Base-by-base conservation (phyloP, 2,113 vertebrate species). In the Cephalopholis sonnerati region DNA sequence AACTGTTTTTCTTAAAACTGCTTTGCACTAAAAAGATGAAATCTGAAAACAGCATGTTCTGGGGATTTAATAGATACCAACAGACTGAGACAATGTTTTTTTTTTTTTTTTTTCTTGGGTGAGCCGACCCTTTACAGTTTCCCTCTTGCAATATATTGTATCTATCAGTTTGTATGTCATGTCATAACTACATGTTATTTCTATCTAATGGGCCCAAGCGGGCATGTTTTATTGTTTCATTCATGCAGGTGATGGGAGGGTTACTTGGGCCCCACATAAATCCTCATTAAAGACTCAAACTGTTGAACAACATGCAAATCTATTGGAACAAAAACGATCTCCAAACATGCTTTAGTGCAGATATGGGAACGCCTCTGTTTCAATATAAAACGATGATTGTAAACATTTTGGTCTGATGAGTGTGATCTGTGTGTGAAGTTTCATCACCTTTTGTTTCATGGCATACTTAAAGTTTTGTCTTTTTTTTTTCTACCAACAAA, bases 361-460 rank as follows among this genome's bases (percentile, higher is more conserved):
- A 25, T 68, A 44, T 70, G 22, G 17, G 25, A 50, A 44, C 61
- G 54, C 53, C 3, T 39, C 5, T 24, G 24, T 66, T 79, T 62
- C n/a, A 59, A 5, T 36, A 18, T 75, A 50, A 84, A 78, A 46
- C 36, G 29, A 41, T 22, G 27, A 65, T 53, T 69, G 61, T 74
- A 46, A 75, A 44, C 61, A 41, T 71, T 77, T 61, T 81, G 61
- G 44, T 88, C 50, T 50, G 48, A 72, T 44, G 5, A 32, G 25
- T 76, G 65, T 82, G 79, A 75, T 80, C 57, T 78, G 4, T 76
- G 83, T 78, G 36, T 83, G 57, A 78, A 64, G 44, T 83, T 59
- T 55, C 48, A 63, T 85, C 59, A 64, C 59, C 11, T 80, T 2
- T 81, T 67, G 44, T 74, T 88, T 81, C 36, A 78, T 69, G 69